Percentiles rank a stretch among this genome's conserved stretches.
phyloP scores from a whole-genome alignment of 2,888 invertebrate genomes.

The Griposia aprilina region DNA sequence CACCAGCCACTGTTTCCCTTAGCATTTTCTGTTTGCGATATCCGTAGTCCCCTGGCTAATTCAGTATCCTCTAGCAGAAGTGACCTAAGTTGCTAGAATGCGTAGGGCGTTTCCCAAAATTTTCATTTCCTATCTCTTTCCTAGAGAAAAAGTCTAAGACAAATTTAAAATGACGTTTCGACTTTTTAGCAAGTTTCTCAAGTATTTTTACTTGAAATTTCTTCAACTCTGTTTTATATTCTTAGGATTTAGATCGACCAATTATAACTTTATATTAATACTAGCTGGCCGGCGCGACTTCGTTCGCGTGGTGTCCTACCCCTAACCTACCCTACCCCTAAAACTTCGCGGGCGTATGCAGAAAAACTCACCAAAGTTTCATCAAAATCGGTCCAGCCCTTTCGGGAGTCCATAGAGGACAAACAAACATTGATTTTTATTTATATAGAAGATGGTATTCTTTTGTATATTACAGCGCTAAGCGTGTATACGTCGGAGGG shows the following conservation, averaged over 20 bases:
- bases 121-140: neutral
- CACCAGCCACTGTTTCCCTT: neutral
- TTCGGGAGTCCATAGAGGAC: too few relatives aligned
- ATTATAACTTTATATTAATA: neutral
- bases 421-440: too few relatives aligned
- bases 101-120: neutral
- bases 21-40: neutral
- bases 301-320: too few relatives aligned
- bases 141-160: neutral
- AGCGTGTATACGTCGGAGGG: constrained; percentile 96
- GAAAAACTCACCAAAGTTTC: too few relatives aligned
- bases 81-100: neutral
- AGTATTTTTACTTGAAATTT: neutral
- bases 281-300: too few relatives aligned
- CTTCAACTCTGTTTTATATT: neutral
- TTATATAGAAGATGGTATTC: too few relatives aligned
- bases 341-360: too few relatives aligned
- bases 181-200: neutral
- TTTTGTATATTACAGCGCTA: constrained; percentile 92
- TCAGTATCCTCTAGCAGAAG: neutral
- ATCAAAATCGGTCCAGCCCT: too few relatives aligned
- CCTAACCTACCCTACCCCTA: too few relatives aligned
- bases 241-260: neutral
- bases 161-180: neutral
- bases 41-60: neutral